These are phyloP conservation scores for Antennarius striatus DNA, from an alignment of 2,113 vertebrate species.

Conservation along the genomic window DNA sequence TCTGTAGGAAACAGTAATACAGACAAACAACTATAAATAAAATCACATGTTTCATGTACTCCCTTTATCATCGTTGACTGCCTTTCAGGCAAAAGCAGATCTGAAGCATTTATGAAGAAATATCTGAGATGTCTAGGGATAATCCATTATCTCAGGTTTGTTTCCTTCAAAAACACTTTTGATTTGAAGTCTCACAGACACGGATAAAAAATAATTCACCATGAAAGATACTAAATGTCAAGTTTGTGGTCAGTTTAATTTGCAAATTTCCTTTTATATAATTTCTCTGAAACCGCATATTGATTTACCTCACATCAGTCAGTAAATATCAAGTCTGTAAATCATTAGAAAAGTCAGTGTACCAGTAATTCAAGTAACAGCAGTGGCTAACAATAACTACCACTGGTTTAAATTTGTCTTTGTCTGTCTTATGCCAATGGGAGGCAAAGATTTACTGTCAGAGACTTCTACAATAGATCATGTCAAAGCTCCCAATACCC, in stretches of 20 bases:
- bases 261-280: not conserved
- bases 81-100: not conserved
- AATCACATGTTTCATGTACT: too few species aligned
- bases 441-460: not conserved
- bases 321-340: slow-evolving; percentile 29
- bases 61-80: too few species aligned
- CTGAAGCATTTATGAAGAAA: slow-evolving; percentile 6
- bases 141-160: slow-evolving; percentile 25
- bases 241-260: slow-evolving; percentile 16
- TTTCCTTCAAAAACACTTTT: slow-evolving; percentile 15
- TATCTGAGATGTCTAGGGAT: slow-evolving; percentile 11
- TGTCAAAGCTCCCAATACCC: slow-evolving; percentile 6
- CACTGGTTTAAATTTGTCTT: not conserved
- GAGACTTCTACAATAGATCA: not conserved
- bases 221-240: slow-evolving; percentile 8
- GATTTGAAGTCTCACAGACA: slow-evolving; percentile 12
- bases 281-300: slow-evolving; percentile 16
- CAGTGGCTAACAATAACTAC: not conserved
- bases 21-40: too few species aligned
- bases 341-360: slow-evolving; percentile 26
- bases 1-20: too few species aligned
- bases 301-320: slow-evolving; percentile 1
- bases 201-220: slow-evolving; percentile 8
- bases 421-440: not conserved
- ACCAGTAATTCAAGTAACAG: slow-evolving; percentile 26